Conservation (phyloP, 2,113 vertebrate genomes). For the Callionymus lyra region DNA sequence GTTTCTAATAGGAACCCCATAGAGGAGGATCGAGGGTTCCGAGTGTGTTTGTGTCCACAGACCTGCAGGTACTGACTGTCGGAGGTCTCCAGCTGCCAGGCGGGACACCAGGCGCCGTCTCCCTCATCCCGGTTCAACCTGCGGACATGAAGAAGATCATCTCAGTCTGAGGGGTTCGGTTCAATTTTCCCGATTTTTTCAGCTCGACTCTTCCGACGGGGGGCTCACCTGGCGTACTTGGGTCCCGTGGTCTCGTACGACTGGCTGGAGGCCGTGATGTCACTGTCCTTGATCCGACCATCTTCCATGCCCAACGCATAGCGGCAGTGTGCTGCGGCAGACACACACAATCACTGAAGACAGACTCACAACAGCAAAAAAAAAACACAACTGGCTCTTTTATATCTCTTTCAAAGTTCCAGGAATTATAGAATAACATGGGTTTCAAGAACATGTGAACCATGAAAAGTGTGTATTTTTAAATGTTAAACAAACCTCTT, state of each 20-base stretch:
- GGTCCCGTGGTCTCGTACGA: slow-evolving; percentile 83
- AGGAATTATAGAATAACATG: too few relatives aligned
- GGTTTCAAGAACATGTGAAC: too few relatives aligned
- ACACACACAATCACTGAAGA: background rate
- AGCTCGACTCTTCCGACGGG: background rate
- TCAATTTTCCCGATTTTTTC: too few relatives aligned
- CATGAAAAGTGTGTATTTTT: too few relatives aligned
- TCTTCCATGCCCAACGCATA: slow-evolving; percentile 85
- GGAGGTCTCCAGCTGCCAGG: slow-evolving; percentile 71
- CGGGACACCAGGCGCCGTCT: slow-evolving; percentile 85
- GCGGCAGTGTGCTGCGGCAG: slow-evolving; percentile 71
- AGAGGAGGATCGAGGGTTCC: too few relatives aligned
- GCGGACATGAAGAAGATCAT: background rate
- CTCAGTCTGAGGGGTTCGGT: background rate
- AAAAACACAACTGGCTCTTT: too few relatives aligned
- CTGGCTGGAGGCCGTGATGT: slow-evolving; percentile 83
- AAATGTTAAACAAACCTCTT: too few relatives aligned
- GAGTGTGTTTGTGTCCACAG: background rate
- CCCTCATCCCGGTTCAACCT: slow-evolving; percentile 81
- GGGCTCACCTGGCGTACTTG: slow-evolving; percentile 72
- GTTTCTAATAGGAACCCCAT: too few relatives aligned
- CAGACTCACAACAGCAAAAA: too few relatives aligned
- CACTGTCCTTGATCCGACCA: slow-evolving; percentile 73
- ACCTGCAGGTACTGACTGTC: slow-evolving; percentile 82
- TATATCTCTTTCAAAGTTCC: too few relatives aligned